phyloP scores from a whole-genome alignment of 2,888 invertebrate species.

The Chymomyza fuscimana region DNA sequence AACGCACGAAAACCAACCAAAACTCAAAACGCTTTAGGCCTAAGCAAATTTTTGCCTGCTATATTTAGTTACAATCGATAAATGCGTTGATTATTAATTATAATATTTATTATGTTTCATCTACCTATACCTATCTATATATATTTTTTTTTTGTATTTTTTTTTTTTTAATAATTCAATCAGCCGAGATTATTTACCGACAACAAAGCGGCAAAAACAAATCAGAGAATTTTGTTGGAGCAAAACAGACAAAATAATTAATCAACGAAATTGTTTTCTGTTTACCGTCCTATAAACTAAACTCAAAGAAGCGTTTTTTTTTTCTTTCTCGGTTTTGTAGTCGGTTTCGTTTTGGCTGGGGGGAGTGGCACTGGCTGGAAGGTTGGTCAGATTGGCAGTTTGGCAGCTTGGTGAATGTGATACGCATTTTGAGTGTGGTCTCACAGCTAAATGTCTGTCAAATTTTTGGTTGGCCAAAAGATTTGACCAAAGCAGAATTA shows the following conservation, averaged over 20 bases:
- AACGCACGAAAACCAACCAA: slow-evolving; percentile 31
- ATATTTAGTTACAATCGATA: slow-evolving; percentile 56
- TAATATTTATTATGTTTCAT: slow-evolving; percentile 33
- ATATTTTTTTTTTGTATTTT: slow-evolving; percentile 18
- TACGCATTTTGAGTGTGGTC: not conserved
- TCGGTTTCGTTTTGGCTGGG: not conserved
- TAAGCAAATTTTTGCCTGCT: not conserved
- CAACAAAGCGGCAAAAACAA: not conserved
- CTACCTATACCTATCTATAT: slow-evolving; percentile 23
- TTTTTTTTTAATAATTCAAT: slow-evolving; percentile 54
- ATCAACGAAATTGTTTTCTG: slow-evolving; percentile 15
- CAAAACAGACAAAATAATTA: slow-evolving; percentile 34
- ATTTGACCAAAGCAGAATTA: not conserved
- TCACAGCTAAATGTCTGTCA: not conserved
- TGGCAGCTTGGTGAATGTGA: not conserved
- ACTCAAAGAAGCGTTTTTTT: not conserved
- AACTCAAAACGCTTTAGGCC: slow-evolving; percentile 19
- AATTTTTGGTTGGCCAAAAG: not conserved
- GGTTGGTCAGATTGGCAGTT: not conserved
- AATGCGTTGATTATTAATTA: slow-evolving; percentile 60
- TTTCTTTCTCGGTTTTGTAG: too few species aligned
- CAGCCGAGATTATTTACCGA: slow-evolving; percentile 42
- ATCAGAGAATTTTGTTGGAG: not conserved
- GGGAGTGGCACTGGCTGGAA: not conserved
- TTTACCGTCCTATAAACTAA: not conserved